phyloP scores from a whole-genome alignment of 2,113 vertebrate species.

The Catharus minimus region DNA sequence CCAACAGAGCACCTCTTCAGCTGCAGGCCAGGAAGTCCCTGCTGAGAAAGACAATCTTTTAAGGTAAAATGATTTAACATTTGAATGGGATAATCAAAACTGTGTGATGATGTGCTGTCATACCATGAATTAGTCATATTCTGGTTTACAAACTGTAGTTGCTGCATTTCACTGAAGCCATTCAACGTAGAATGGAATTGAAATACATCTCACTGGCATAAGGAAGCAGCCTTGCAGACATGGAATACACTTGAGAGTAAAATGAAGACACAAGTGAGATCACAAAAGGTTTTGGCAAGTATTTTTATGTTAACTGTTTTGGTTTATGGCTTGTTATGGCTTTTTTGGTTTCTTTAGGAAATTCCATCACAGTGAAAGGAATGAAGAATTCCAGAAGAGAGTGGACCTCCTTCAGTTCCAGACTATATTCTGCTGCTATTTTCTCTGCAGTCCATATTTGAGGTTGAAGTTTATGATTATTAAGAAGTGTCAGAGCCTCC shows the following conservation, averaged over 20 bases:
- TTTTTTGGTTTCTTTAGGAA: constrained; percentile 73
- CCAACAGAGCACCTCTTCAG: background rate
- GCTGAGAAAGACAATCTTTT: background rate
- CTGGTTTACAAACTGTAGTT: background rate
- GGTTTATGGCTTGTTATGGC: constrained; percentile 39
- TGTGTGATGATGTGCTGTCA: background rate
- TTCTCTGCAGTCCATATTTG: constrained; percentile 86
- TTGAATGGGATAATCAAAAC: background rate
- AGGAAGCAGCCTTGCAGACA: background rate
- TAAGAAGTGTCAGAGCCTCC: constrained; percentile 84
- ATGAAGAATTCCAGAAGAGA: constrained; percentile 84
- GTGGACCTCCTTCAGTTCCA: constrained; percentile 84
- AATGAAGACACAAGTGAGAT: background rate
- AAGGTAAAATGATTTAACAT: background rate
- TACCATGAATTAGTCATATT: background rate
- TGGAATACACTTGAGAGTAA: background rate
- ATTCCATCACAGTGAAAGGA: constrained; percentile 82
- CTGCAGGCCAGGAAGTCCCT: background rate
- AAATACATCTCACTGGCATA: background rate
- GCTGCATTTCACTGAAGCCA: background rate
- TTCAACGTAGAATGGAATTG: background rate
- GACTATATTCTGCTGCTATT: constrained; percentile 85
- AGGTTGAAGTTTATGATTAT: constrained; percentile 84
- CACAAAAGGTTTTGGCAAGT: background rate
- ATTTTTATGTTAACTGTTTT: constrained; percentile 72